Evolutionary conservation across 1,140 invertebrate genomes (phyloP).

Genomic region (Brachionus angularis): DNA sequence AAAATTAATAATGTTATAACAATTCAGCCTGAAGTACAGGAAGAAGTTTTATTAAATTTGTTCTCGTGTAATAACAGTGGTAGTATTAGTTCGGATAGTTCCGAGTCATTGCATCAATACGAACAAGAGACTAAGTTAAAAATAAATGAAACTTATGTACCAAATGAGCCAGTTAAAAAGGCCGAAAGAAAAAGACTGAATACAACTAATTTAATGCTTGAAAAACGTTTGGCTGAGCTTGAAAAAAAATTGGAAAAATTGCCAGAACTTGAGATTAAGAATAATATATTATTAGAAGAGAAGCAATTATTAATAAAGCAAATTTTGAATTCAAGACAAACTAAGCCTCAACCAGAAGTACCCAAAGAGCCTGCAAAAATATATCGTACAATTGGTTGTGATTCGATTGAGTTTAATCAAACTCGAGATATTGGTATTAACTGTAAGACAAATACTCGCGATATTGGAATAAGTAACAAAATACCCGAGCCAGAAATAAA

Average conservation of each 20-base stretch:
- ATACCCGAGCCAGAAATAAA: background rate
- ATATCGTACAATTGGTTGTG: slow-evolving; percentile 29
- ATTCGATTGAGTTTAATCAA: background rate
- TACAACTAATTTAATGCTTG: background rate
- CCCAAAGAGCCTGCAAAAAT: background rate
- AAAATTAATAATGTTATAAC: background rate
- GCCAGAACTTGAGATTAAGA: slow-evolving; percentile 23
- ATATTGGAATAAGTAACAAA: background rate
- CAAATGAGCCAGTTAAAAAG: background rate
- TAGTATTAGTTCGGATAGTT: slow-evolving; percentile 32
- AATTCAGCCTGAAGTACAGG: slow-evolving; percentile 1
- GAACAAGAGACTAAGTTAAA: slow-evolving; percentile 17
- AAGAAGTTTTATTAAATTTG: slow-evolving; percentile 33
- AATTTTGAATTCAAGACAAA: background rate
- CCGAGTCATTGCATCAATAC: background rate
- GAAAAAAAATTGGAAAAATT: slow-evolving; percentile 34
- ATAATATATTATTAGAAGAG: slow-evolving; percentile 37
- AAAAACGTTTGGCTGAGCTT: slow-evolving; percentile 12
- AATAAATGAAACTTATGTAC: slow-evolving; percentile 31
- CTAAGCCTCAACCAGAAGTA: background rate
- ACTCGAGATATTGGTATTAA: background rate
- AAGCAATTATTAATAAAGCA: slow-evolving; percentile 24
- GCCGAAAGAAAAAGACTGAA: background rate
- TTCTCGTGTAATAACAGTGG: slow-evolving; percentile 41
- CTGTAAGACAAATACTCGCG: background rate